Percentiles rank a stretch among this genome's conserved stretches.
Conservation (phyloP, 2,113 vertebrate genomes). For the Ophiodon elongatus region DNA sequence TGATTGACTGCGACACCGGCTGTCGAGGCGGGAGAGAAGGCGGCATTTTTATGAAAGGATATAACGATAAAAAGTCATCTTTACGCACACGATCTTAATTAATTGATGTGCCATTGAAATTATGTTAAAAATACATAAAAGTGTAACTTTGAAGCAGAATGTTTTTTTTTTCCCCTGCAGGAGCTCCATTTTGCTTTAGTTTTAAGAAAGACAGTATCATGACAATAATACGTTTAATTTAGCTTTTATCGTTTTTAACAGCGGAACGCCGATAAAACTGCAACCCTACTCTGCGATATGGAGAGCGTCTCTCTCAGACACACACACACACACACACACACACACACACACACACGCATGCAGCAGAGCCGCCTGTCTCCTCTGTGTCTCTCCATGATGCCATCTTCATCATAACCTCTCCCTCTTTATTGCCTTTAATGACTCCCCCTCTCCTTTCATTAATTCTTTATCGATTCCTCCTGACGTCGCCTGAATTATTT, state of each 20-base stretch:
- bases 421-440: constrained; percentile 87
- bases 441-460: constrained; percentile 86
- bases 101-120: constrained; percentile 18
- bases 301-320: constrained; percentile 2
- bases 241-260: constrained; percentile 7
- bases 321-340: neutral
- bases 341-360: neutral
- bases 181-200: neutral
- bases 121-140: neutral
- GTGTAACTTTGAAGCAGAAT: neutral
- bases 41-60: constrained; percentile 42
- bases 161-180: neutral
- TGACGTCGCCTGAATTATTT: constrained; percentile 86
- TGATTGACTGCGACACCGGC: constrained; percentile 65
- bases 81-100: constrained; percentile 21
- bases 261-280: neutral
- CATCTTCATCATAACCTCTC: constrained; percentile 84
- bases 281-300: neutral
- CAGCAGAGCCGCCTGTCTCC: constrained; percentile 58
- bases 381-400: constrained; percentile 80
- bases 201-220: neutral
- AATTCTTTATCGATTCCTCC: constrained; percentile 87
- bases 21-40: constrained; percentile 21
- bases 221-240: constrained; percentile 11
- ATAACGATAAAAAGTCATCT: constrained; percentile 14